These are phyloP conservation scores for Ovibos moschatus DNA, from an alignment of 2,113 vertebrate species.

Conservation along the genomic window DNA sequence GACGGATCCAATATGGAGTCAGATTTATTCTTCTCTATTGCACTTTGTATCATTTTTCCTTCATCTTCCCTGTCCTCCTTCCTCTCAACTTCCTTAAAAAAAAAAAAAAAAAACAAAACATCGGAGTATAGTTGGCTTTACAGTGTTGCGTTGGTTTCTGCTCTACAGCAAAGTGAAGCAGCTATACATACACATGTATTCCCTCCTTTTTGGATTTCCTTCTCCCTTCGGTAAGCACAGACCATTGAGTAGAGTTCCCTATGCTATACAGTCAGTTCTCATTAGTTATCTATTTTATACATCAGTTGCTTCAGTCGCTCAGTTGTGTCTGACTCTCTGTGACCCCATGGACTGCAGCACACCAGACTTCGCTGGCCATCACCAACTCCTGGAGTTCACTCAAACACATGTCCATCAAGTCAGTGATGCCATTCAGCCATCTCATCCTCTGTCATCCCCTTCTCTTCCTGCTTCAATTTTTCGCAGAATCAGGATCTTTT, in stretches of 20 bases:
- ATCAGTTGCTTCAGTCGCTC: background rate
- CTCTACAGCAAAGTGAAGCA: background rate
- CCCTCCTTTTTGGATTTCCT: background rate
- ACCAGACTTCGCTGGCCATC: background rate
- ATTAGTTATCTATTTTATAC: background rate
- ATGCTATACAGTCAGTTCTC: background rate
- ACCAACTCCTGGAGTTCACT: background rate
- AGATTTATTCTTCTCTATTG: background rate
- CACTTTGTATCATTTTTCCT: background rate
- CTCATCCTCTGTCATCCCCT: background rate
- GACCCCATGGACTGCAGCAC: background rate
- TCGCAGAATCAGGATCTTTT: background rate
- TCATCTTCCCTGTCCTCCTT: background rate
- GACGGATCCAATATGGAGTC: background rate
- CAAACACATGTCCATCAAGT: background rate
- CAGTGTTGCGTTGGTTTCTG: background rate
- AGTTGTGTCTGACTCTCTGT: rapidly evolving
- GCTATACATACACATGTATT: background rate
- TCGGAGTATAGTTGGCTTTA: background rate
- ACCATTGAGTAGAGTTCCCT: background rate
- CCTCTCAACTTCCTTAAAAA: background rate
- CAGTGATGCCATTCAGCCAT: background rate
- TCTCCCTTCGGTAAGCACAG: background rate
- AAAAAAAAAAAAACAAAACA: background rate
- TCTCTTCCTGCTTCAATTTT: background rate